Evolutionary conservation across 2,888 invertebrate genomes (phyloP), one percentile per base, ranked within the genome.

Genomic region (Heteromurus nitidus): DNA sequence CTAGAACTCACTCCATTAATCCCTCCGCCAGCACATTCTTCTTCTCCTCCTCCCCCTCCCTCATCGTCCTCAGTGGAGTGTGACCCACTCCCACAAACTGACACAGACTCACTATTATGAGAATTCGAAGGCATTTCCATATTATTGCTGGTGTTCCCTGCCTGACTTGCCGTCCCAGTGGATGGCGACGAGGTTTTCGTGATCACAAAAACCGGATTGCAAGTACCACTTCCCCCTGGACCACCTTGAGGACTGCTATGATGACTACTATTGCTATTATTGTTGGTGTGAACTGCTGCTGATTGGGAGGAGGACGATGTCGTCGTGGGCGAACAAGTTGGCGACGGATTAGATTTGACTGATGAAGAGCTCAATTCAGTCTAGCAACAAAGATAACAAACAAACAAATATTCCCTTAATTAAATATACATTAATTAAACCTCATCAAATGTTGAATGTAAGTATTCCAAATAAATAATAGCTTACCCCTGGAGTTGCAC

Each of bases 121-220:
- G 69, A 69, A 31, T 69, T 77, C 50, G 77, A 77, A 77, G 77
- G 77, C 77, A 77, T 77, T 53, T 77, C 77, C 42, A 55, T 53
- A 47, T 64, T 77, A 69, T 42, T 69, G 47, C 69, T 76, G 55
- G 24, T 76, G 60, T 42, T 36, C 26, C 20, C 24, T 16, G 30
- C n/a, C 2, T 50, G 28, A 20, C 47, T 24, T 9, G 44, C 3
- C 3, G 53, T 18, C 13, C 11, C 42, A 3, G 64, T n/a, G 16
- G 42, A 22, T 18, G 44, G 5, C 9, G 26, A 31, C 11, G 72
- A 30, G 9, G 26, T 42, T 24, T 70, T 77, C 2, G 77, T 77
- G 16, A 77, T 77, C 69, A 77, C 77, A 64, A 77, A 77, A 53
- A 70, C 53, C 16, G 77, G 77, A 42, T 72, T 72, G 20, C 47